phyloP scores from a whole-genome alignment of 2,888 invertebrate species.

The Drosophila dives region DNA sequence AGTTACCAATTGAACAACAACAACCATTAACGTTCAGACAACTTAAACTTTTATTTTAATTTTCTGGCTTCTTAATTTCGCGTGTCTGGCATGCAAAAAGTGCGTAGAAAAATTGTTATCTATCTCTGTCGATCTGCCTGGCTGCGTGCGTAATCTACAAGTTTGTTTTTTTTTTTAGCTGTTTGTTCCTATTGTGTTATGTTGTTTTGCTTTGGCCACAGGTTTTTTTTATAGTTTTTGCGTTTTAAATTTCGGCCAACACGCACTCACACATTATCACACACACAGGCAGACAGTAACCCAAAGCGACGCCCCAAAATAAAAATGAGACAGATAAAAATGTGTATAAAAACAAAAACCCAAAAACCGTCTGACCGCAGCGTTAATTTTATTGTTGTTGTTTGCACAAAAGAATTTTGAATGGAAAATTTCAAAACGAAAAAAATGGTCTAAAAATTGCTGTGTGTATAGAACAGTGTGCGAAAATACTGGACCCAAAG shows the following conservation, averaged over 20 bases:
- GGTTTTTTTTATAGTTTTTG: constrained; percentile 69
- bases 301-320: constrained; percentile 26
- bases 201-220: constrained; percentile 32
- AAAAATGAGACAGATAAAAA: constrained; percentile 13
- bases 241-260: constrained; percentile 53
- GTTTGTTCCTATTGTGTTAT: constrained; percentile 33
- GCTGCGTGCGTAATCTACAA: constrained; percentile 58
- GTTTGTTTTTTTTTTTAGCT: constrained; percentile 16
- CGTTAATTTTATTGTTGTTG: constrained; percentile 42
- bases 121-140: constrained; percentile 6
- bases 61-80: neutral
- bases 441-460: constrained; percentile 15
- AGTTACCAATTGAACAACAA: constrained; percentile 65
- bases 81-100: constrained; percentile 42
- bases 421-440: constrained; percentile 58
- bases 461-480: neutral
- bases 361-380: constrained; percentile 48
- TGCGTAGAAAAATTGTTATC: constrained; percentile 62
- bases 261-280: constrained; percentile 12
- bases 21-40: constrained; percentile 13
- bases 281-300: constrained; percentile 14
- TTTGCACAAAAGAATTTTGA: constrained; percentile 50
- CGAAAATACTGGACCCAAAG: neutral
- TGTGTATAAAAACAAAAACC: constrained; percentile 28
- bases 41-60: constrained; percentile 1